These are phyloP conservation scores for Ectropis crepuscularia DNA, from an alignment of 2,888 invertebrate species.

Conservation along the genomic window DNA sequence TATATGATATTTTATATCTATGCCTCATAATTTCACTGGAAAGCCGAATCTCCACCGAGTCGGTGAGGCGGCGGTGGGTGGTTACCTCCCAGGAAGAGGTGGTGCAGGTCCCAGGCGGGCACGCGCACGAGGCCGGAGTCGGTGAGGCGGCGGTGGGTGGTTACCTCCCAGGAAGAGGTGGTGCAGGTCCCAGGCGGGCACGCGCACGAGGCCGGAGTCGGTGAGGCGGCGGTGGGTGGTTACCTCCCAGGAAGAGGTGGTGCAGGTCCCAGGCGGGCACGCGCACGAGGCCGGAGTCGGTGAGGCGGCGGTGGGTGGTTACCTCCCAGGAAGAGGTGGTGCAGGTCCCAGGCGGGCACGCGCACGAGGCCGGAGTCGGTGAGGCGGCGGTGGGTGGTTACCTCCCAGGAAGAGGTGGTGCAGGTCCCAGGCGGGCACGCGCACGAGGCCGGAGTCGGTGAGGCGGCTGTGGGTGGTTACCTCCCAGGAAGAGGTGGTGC, in stretches of 20 bases:
- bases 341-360: too few species aligned
- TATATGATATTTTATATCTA: too few species aligned
- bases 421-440: slow-evolving; percentile 93
- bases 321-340: too few species aligned
- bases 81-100: slow-evolving; percentile 88
- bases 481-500: slow-evolving; percentile 92
- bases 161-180: slow-evolving; percentile 90
- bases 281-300: too few species aligned
- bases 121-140: slow-evolving; percentile 86
- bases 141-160: background rate
- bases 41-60: slow-evolving; percentile 49
- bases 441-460: slow-evolving; percentile 91
- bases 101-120: slow-evolving; percentile 94
- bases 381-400: background rate
- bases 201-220: slow-evolving; percentile 91
- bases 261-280: slow-evolving; percentile 94
- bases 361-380: slow-evolving; percentile 51
- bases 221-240: slow-evolving; percentile 82
- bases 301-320: too few species aligned
- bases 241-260: slow-evolving; percentile 90
- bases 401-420: slow-evolving; percentile 92
- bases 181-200: slow-evolving; percentile 94
- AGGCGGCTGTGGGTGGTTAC: slow-evolving; percentile 70
- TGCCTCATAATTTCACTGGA: too few species aligned
- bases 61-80: too few species aligned